phyloP scores from a whole-genome alignment of 2,113 vertebrate species.

The Antigone vipio region DNA sequence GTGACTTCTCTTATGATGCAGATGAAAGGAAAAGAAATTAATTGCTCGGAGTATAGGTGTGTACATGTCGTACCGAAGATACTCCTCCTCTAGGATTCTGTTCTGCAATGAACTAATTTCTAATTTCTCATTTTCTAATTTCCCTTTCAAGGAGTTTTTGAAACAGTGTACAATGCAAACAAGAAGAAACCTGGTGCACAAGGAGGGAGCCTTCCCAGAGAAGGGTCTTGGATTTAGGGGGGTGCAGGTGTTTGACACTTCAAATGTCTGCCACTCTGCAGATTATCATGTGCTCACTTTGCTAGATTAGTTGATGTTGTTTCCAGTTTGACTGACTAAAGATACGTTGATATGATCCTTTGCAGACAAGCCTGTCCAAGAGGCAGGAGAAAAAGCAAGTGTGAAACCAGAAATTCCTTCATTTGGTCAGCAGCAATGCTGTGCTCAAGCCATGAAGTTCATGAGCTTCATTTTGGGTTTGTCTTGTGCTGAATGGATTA shows the following conservation, averaged over 20 bases:
- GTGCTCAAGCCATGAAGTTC: background rate
- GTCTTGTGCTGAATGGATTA: background rate
- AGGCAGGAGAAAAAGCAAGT: background rate
- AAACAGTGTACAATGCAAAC: background rate
- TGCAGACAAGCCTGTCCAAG: background rate
- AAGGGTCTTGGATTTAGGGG: background rate
- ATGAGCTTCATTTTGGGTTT: background rate
- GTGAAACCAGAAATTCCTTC: background rate
- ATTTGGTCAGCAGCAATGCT: background rate
- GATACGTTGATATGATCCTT: background rate
- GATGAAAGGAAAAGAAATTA: background rate
- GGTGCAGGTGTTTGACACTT: background rate
- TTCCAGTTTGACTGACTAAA: background rate
- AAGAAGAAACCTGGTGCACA: background rate
- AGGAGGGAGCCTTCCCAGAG: background rate
- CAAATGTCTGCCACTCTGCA: background rate
- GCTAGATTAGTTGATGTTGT: background rate
- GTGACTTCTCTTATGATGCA: background rate
- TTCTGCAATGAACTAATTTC: background rate
- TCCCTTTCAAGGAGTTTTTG: background rate
- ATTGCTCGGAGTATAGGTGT: background rate
- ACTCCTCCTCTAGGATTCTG: background rate
- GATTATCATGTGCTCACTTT: background rate
- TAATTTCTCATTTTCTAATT: background rate
- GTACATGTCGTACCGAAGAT: background rate